Evolutionary conservation across 2,888 invertebrate genomes (phyloP).

Genomic region (Hypomecis atomaria): DNA sequence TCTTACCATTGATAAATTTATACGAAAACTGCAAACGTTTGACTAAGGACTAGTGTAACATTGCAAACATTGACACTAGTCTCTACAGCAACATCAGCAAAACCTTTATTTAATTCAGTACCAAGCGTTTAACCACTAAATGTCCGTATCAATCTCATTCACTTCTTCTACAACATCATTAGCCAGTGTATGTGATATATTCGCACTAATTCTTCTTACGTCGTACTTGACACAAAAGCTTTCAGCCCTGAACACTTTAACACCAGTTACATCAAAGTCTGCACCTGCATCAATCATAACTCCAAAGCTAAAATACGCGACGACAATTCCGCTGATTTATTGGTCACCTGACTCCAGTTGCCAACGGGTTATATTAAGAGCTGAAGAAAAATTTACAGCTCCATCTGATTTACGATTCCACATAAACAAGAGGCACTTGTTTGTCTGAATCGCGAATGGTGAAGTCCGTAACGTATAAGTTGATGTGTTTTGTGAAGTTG

Average conservation of each 20-base stretch:
- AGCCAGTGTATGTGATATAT: conserved; percentile 5
- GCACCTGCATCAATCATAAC: conserved; percentile 43
- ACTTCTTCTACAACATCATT: neutral
- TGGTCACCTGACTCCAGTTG: conserved; percentile 68
- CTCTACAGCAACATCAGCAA: neutral
- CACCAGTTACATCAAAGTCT: conserved; percentile 41
- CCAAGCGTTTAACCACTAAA: neutral
- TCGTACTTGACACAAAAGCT: conserved; percentile 23
- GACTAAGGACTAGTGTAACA: no score
- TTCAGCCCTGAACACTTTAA: conserved; percentile 20
- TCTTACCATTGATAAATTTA: neutral
- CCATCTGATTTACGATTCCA: conserved; percentile 57
- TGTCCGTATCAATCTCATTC: neutral
- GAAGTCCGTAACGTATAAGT: conserved; percentile 35
- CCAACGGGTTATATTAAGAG: conserved; percentile 57
- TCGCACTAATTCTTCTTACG: conserved; percentile 14
- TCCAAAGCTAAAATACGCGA: conserved; percentile 42
- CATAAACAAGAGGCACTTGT: conserved; percentile 57
- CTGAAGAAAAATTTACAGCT: conserved; percentile 61
- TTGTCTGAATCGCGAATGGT: conserved; percentile 47
- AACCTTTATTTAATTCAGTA: neutral
- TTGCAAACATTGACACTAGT: no score
- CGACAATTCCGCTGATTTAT: conserved; percentile 62
- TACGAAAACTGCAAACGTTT: no score
- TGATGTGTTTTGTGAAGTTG: conserved; percentile 26